phyloP scores from a whole-genome alignment of 2,797 vertebrate genomes.

The Gymnoscopelus microlampas region DNA sequence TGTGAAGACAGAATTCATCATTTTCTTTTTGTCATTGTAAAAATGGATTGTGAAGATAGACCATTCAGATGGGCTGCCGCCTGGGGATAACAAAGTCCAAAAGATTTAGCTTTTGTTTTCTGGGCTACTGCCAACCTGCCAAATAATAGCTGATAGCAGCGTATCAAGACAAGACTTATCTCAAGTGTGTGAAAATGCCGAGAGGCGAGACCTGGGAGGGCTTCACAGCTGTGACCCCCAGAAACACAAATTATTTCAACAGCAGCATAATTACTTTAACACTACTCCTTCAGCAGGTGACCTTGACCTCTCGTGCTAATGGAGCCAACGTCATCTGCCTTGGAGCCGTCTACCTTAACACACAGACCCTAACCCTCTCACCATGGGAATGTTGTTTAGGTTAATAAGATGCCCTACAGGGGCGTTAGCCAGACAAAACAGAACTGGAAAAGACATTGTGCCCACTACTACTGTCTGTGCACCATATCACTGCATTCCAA shows the following conservation, averaged over 20 bases:
- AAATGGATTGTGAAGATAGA: constrained; percentile 21
- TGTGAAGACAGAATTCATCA: too few species aligned
- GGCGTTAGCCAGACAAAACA: constrained; percentile 29
- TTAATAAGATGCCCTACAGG: constrained; percentile 36
- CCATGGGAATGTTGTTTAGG: constrained; percentile 33
- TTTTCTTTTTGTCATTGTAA: constrained; percentile 9
- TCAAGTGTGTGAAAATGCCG: not conserved
- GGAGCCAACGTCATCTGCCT: constrained; percentile 44
- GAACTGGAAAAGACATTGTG: constrained; percentile 49
- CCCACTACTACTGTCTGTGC: constrained; percentile 4
- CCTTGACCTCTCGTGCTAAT: constrained; percentile 49
- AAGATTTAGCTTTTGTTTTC: not conserved
- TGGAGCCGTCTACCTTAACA: constrained; percentile 30
- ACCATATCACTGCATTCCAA: constrained; percentile 4
- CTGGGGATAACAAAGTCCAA: too few species aligned
- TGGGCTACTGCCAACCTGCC: constrained; percentile 29
- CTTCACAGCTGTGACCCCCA: constrained; percentile 39
- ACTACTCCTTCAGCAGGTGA: constrained; percentile 39
- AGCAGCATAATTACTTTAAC: constrained; percentile 56
- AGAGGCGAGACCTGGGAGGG: constrained; percentile 2
- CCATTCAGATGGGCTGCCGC: too few species aligned
- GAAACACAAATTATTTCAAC: constrained; percentile 40
- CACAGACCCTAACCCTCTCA: constrained; percentile 20
- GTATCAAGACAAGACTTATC: too few species aligned
- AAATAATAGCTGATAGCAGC: too few species aligned